Evolutionary conservation across 2,888 invertebrate species (phyloP), one percentile per base, ranked within the genome.

Genomic region (Cantharis flavilabris): DNA sequence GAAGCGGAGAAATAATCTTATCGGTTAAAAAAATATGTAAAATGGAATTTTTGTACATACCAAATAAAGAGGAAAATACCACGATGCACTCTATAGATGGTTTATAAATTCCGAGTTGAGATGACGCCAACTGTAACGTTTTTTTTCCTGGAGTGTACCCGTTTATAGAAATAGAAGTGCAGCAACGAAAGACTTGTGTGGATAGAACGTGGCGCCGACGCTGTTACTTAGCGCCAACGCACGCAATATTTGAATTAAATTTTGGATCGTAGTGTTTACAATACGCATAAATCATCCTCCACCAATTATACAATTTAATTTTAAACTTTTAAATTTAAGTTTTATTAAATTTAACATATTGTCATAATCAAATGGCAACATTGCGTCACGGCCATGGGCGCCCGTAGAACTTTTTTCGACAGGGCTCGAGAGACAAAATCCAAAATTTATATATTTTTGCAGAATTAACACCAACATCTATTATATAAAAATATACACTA

Each of bases 31-130:
- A 73, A 71, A 71, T 62, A 67, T 64, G 70, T 64, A 28, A 69
- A 74, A 49, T 49, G 9, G n/a, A 49, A 49, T 49, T 62, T 16
- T 69, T 33, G 74, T 80, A 81, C 81, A 71, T 79, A 80, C 80
- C 80, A 80, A 72, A 69, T 73, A 76, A 79, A 76, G 70, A 70
- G 62, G 62, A 62, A 28, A 70, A 74, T 73, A 80, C 79, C 75
- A 72, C 77, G 70, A 76, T 80, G 79, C 80, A 76, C 79, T 79
- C 79, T 79, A 77, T 79, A 78, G 76, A 79, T 76, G 74, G 49
- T 70, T 65, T 70, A 76, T 70, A 73, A 78, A 75, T 75, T 71
- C 73, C 73, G 73, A 74, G 14, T 73, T 49, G 18, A 70, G 18
- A 69, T 70, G 77, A 77, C 74, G 75, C 77, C 76, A 69, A 72